phyloP scores from a whole-genome alignment of 2,888 invertebrate genomes.

The Schizaphis graminum region DNA sequence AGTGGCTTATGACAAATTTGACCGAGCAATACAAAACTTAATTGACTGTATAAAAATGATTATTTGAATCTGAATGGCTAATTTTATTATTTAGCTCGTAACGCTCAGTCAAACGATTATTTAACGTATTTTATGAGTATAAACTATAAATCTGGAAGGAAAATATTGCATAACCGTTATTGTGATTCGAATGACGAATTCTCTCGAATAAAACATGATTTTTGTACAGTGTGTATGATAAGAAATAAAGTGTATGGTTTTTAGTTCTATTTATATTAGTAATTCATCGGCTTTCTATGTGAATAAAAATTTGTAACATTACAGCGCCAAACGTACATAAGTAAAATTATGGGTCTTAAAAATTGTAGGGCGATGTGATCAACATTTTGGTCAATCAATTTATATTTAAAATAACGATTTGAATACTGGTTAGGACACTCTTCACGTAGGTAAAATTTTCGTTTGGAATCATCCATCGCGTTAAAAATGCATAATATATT shows the following conservation, averaged over 20 bases:
- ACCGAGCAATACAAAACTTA: conserved; percentile 28
- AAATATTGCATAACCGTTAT: not conserved
- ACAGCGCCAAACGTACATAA: not conserved
- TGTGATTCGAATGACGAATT: not conserved
- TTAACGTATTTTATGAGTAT: conserved; percentile 25
- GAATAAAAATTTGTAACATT: not conserved
- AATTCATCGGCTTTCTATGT: not conserved
- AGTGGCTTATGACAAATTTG: not conserved
- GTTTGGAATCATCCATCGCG: not conserved
- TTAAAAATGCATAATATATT: not conserved
- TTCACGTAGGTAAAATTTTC: not conserved
- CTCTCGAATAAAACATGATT: not conserved
- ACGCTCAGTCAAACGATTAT: conserved; percentile 20
- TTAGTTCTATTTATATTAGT: not conserved
- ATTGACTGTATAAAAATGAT: conserved; percentile 47
- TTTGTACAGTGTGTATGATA: not conserved
- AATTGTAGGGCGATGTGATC: not conserved
- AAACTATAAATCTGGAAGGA: conserved; percentile 16
- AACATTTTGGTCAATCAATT: not conserved
- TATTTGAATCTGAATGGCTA: not conserved
- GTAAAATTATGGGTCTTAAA: not conserved
- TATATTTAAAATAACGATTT: not conserved
- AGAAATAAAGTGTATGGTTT: not conserved
- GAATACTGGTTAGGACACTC: not conserved
- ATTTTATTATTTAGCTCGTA: conserved; percentile 20